These are phyloP conservation scores for Rhea americana DNA, from an alignment of 2,113 vertebrate species.

Conservation along the genomic window DNA sequence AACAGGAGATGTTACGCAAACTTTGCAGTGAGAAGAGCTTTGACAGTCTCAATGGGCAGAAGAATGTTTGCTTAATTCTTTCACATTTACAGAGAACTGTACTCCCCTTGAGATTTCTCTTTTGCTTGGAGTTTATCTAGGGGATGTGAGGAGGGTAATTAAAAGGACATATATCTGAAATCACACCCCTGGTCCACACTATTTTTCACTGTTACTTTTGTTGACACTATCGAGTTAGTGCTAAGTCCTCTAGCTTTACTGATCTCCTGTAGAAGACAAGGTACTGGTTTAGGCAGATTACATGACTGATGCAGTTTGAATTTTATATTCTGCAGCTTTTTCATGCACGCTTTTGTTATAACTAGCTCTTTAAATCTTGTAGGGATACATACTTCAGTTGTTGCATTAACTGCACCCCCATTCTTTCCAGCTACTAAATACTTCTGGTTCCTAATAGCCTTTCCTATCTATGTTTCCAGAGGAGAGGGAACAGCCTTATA, in stretches of 20 bases:
- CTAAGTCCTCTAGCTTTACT: conserved; percentile 4
- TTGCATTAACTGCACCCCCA: background rate
- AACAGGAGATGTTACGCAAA: background rate
- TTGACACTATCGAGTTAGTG: background rate
- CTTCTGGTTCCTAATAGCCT: background rate
- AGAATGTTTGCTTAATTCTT: conserved; percentile 10
- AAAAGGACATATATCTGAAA: background rate
- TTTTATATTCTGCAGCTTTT: background rate
- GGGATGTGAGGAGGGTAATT: background rate
- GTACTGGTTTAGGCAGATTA: background rate
- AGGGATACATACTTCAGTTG: background rate
- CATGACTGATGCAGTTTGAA: background rate
- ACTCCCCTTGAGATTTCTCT: conserved; percentile 5
- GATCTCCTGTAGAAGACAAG: conserved; percentile 9
- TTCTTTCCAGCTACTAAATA: background rate
- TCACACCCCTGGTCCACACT: background rate
- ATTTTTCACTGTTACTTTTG: conserved; percentile 8
- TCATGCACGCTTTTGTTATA: background rate
- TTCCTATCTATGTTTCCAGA: background rate
- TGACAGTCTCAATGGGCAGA: background rate
- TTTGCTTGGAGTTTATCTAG: background rate
- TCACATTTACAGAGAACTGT: conserved; percentile 15
- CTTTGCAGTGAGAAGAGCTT: background rate
- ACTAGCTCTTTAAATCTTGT: background rate
- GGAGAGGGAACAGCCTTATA: background rate